phyloP scores from a whole-genome alignment of 1,140 invertebrate genomes.

The Mya arenaria region DNA sequence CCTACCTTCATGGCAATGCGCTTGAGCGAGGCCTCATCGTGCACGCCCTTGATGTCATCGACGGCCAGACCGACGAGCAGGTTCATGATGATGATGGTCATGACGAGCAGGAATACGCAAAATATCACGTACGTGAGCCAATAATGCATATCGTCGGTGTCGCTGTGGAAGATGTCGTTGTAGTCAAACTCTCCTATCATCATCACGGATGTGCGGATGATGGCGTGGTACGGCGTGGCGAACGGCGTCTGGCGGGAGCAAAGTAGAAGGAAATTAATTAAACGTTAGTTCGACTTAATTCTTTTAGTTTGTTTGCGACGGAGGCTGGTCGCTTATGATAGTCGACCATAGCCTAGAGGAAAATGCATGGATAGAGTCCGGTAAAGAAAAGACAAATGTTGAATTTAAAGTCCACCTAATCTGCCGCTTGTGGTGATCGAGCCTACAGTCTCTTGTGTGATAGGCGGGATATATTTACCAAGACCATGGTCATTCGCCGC shows the following conservation, averaged over 20 bases:
- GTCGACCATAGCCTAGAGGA: neutral
- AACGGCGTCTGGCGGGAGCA: constrained; percentile 79
- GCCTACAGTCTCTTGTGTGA: too few relatives aligned
- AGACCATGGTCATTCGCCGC: too few relatives aligned
- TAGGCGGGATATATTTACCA: too few relatives aligned
- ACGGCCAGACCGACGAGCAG: constrained; percentile 79
- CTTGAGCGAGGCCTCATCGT: constrained; percentile 81
- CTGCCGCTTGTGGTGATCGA: too few relatives aligned
- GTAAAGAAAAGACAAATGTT: neutral
- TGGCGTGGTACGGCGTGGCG: constrained; percentile 65
- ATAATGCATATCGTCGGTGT: constrained; percentile 62
- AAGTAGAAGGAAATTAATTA: constrained; percentile 50
- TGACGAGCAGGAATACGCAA: constrained; percentile 79
- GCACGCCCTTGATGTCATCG: constrained; percentile 79
- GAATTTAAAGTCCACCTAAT: too few relatives aligned
- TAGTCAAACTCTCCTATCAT: constrained; percentile 83
- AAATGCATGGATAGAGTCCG: neutral
- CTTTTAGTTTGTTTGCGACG: neutral
- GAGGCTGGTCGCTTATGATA: neutral
- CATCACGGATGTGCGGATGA: constrained; percentile 81
- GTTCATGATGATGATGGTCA: constrained; percentile 82
- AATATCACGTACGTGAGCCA: constrained; percentile 77
- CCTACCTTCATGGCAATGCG: constrained; percentile 82
- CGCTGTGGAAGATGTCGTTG: constrained; percentile 63
- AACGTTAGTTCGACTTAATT: neutral